Base-by-base conservation (phyloP, 2,113 vertebrate genomes). In the Tympanuchus pallidicinctus region DNA sequence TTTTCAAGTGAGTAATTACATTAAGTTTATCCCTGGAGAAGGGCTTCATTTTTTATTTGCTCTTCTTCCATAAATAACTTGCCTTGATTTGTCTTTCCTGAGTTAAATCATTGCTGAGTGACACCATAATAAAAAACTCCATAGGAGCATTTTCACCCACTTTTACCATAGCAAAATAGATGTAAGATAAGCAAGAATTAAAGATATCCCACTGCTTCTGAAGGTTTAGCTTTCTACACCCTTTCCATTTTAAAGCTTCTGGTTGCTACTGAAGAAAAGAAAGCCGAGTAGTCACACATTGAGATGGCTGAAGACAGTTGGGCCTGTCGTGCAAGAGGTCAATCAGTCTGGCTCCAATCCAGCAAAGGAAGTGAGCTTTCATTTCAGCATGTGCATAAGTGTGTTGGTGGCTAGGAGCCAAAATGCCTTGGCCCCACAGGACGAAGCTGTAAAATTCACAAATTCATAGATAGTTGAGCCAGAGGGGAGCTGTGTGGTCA, bases 401-500 rank as follows among this genome's bases (percentile, higher is more conserved):
- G 86, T 17, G 1, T 86, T 84, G 61, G 89, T 95, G 92, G 86
- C 88, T 83, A 42, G 52, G 34, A 86, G 92, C 93, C 92, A 94
- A 86, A 91, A 81, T 86, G 90, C 57, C 38, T 92, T 74, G 72
- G 88, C 76, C 86, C 38, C 90, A 78, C 60, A 92, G 76, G 88
- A 81, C 59, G 65, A 86, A 93, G 86, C 82, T 77, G 60, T 96
- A 91, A 95, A 91, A 88, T 92, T 88, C 6, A 5, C 86, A 81
- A 82, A 92, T 94, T 93, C 82, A 72, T 88, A 54, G 86, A 78
- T 77, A 83, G 64, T 69, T 61, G 47, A 82, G 90, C 60, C 79
- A 86, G 57, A 92, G n/a, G 73, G 52, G 48, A 92, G 47, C 52
- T 86, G 38, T 74, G 42, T 88, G 57, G 34, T 86, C 72, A 32